These are phyloP conservation scores for Odontophorus gujanensis DNA, from an alignment of 2,113 vertebrate genomes.

Conservation along the genomic window DNA sequence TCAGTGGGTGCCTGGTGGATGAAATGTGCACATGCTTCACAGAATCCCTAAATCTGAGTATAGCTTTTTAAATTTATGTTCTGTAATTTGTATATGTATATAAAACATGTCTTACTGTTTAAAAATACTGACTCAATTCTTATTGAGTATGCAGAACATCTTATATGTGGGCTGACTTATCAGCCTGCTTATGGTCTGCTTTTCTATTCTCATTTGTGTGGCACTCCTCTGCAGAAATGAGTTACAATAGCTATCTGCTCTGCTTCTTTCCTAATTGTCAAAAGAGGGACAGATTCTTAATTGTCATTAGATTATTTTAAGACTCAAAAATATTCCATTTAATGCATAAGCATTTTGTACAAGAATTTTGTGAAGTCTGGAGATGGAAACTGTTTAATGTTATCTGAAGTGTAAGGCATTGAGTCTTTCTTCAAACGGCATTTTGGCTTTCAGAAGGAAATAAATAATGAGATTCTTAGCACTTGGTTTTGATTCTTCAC, in stretches of 20 bases:
- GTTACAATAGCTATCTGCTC: not conserved
- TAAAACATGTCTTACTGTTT: not conserved
- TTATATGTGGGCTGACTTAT: not conserved
- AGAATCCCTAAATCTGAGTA: not conserved
- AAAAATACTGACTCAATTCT: not conserved
- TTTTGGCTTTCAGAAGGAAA: conserved; percentile 13
- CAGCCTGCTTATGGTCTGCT: not conserved
- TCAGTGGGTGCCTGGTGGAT: not conserved
- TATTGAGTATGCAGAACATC: not conserved
- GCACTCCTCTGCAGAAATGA: not conserved
- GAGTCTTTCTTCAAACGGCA: not conserved
- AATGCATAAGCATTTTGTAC: not conserved
- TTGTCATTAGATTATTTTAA: not conserved
- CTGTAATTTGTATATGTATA: not conserved
- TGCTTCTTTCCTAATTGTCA: not conserved
- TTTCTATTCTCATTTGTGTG: not conserved
- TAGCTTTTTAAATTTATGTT: not conserved
- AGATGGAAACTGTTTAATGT: not conserved
- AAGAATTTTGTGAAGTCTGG: not conserved
- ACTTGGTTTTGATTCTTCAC: conserved; percentile 8
- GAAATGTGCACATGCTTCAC: not conserved
- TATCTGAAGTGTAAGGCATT: not conserved
- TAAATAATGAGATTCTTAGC: not conserved
- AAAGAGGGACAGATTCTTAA: not conserved
- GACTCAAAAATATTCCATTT: not conserved